Base-by-base conservation (phyloP, 2,113 vertebrate genomes). In the Myiagra hebetior region DNA sequence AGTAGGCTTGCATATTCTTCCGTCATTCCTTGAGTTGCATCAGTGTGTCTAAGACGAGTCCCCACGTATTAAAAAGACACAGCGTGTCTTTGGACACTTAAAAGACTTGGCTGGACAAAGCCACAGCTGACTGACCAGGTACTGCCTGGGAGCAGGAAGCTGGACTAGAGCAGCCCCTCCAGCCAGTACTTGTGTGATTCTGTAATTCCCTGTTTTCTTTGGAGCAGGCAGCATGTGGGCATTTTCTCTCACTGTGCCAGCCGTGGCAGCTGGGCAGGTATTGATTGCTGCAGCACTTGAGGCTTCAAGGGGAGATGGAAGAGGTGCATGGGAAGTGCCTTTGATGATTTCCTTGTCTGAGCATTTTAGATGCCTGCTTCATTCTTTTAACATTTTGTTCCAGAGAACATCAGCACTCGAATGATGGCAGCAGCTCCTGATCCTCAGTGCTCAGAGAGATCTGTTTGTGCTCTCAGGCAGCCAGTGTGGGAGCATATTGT, bases 401-500 rank as follows among this genome's bases (percentile, higher is more conserved):
- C 65, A 41, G 84, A 53, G 68, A 75, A 49, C 41, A 17, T 70
- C 52, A 37, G 20, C 33, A 26, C 21, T 10, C 90, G 68, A 74
- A 23, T 91, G 70, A 62, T 31, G 44, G 60, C 70, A 84, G 68
- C 92, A 86, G 57, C 50, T 76, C 50, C 67, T 37, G 70, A 24
- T 85, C 39, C 57, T 76, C 31, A 7, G 26, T 82, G 69, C 47
- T 95, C 57, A 62, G 65, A 28, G 17, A 2, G 12, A 21, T 47
- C 52, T 78, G 42, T 41, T 39, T n/a, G 11, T 73, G 57, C 62
- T 81, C 52, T 82, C 10, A 6, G 11, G 16, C 35, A 57, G 53
- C 30, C 0, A 0, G 7, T 0, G 0, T 46, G 28, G 33, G 56
- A 82, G 52, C 8, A 1, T 11, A 4, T n/a, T 74, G 24, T 50